Percentiles rank a stretch among this genome's conserved stretches.
Conservation (phyloP, 2,888 invertebrate species). For the Leptura quadrifasciata region DNA sequence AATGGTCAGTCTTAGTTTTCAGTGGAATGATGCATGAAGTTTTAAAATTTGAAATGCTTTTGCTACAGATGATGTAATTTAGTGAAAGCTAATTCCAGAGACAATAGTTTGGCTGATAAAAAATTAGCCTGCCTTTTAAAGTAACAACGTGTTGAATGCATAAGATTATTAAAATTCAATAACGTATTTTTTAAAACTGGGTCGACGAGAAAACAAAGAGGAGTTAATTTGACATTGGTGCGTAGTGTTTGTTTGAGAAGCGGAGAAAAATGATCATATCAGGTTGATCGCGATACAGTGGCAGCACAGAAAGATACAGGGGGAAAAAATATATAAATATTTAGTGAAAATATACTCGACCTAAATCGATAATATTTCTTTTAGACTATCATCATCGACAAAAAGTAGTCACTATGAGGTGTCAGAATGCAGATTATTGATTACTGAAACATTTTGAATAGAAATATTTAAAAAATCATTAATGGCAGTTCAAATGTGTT, state of each 20-base stretch:
- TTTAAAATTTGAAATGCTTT: slow-evolving; percentile 29
- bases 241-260: background rate
- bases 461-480: too few species aligned
- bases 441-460: too few species aligned
- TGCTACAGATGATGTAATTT: slow-evolving; percentile 23
- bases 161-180: slow-evolving; percentile 17
- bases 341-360: too few species aligned
- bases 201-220: background rate
- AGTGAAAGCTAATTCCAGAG: slow-evolving; percentile 27
- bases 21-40: slow-evolving; percentile 6
- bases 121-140: slow-evolving; percentile 32
- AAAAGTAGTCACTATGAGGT: too few species aligned
- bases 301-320: background rate
- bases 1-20: background rate
- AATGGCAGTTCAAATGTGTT: too few species aligned
- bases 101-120: slow-evolving; percentile 18
- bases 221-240: background rate
- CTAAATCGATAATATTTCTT: too few species aligned
- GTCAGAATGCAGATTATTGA: too few species aligned
- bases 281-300: background rate
- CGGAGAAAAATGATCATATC: background rate
- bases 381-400: too few species aligned
- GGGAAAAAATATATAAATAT: background rate
- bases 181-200: background rate
- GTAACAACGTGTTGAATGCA: slow-evolving; percentile 14